phyloP scores from a whole-genome alignment of 2,113 vertebrate genomes.

The Dipodomys spectabilis region DNA sequence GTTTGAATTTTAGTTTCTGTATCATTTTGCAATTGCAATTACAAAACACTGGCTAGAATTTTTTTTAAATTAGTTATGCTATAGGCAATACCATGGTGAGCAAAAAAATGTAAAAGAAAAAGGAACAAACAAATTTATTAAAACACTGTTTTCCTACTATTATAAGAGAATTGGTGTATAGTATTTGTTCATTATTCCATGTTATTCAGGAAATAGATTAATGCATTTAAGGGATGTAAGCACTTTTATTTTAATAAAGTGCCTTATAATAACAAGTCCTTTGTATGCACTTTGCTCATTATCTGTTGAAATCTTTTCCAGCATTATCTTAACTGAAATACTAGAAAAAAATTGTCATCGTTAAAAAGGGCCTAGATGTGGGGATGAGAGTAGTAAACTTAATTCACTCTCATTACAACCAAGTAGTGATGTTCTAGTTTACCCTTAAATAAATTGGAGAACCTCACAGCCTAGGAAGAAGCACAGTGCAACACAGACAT shows the following conservation, averaged over 20 bases:
- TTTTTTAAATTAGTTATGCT: slow-evolving; percentile 30
- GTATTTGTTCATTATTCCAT: slow-evolving; percentile 72
- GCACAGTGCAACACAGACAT: no score
- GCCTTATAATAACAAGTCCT: slow-evolving; percentile 78
- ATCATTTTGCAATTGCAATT: slow-evolving; percentile 63
- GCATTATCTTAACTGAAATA: not conserved
- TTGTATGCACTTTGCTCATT: slow-evolving; percentile 77
- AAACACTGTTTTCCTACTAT: slow-evolving; percentile 62
- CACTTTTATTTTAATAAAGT: slow-evolving; percentile 85
- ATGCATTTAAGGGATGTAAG: slow-evolving; percentile 78
- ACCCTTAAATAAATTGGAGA: not conserved
- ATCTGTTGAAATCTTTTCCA: slow-evolving; percentile 54
- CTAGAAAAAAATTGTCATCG: not conserved
- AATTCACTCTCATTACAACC: not conserved
- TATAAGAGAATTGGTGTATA: slow-evolving; percentile 55
- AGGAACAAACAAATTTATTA: slow-evolving; percentile 4
- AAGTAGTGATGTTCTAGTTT: not conserved
- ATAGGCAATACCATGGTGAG: slow-evolving; percentile 1
- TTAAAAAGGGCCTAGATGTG: not conserved
- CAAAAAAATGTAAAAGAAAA: slow-evolving; percentile 57
- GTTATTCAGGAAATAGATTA: slow-evolving; percentile 77
- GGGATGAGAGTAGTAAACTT: not conserved
- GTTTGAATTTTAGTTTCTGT: slow-evolving; percentile 64
- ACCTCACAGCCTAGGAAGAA: not conserved
- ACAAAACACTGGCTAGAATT: slow-evolving; percentile 56